Percentiles rank a stretch among this genome's conserved stretches.
Conservation (phyloP, 2,113 vertebrate genomes). For the Sinocyclocheilus maitianheensis region DNA sequence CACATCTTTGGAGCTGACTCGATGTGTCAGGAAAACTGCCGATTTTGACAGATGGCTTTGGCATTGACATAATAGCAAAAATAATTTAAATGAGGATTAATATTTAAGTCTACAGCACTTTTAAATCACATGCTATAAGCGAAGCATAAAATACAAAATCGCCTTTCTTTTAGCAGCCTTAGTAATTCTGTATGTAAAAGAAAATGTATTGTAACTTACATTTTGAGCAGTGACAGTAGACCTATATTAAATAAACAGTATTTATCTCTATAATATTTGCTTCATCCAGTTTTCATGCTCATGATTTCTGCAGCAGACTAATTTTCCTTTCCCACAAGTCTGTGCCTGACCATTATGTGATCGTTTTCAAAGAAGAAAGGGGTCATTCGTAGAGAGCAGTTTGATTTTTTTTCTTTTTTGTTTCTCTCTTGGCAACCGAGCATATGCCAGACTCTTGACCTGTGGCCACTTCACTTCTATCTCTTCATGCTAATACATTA, state of each 20-base stretch:
- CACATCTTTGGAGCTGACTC: neutral
- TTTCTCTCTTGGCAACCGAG: conserved; percentile 28
- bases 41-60: neutral
- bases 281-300: neutral
- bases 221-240: neutral
- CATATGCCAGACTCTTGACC: conserved; percentile 42
- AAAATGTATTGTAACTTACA: neutral
- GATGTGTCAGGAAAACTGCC: neutral
- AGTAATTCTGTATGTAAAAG: neutral
- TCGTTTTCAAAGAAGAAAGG: conserved; percentile 53
- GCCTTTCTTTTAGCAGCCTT: neutral
- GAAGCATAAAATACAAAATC: neutral
- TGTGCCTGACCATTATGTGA: conserved; percentile 58
- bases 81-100: neutral
- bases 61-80: neutral
- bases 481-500: conserved; percentile 36
- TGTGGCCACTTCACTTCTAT: conserved; percentile 4
- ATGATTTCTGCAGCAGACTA: conserved; percentile 58
- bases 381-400: conserved; percentile 51
- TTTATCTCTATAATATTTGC: neutral
- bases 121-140: neutral
- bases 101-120: neutral
- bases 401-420: conserved; percentile 6
- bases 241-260: neutral
- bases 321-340: conserved; percentile 25